These are phyloP conservation scores for Drosophila oshimai DNA, from an alignment of 1,140 invertebrate genomes.

Conservation along the genomic window DNA sequence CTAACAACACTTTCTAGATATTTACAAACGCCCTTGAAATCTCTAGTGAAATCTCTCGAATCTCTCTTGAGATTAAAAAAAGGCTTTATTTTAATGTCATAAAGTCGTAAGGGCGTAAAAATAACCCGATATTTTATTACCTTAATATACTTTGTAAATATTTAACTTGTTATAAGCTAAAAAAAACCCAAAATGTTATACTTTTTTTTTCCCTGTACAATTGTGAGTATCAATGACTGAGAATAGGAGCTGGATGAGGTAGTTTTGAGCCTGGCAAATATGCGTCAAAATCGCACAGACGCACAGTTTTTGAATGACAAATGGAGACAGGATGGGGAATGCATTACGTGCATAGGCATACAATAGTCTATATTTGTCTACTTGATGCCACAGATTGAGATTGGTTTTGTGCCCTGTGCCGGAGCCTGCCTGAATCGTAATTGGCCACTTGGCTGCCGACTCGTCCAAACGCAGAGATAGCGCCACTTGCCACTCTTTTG, in stretches of 20 bases:
- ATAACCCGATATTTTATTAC: too few species aligned
- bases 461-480: not conserved
- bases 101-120: too few species aligned
- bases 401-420: conserved; percentile 52
- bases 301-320: conserved; percentile 81
- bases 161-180: too few species aligned
- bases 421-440: conserved; percentile 33
- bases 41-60: too few species aligned
- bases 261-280: conserved; percentile 62
- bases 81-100: too few species aligned
- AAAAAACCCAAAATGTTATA: not conserved
- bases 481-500: conserved; percentile 19
- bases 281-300: conserved; percentile 79
- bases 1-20: too few species aligned
- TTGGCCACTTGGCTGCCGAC: conserved; percentile 56
- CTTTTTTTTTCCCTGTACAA: not conserved
- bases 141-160: too few species aligned
- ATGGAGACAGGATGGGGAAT: conserved; percentile 45
- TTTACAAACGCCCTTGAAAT: too few species aligned
- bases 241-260: conserved; percentile 13
- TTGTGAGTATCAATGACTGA: conserved; percentile 25
- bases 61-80: too few species aligned
- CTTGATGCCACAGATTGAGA: conserved; percentile 74
- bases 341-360: conserved; percentile 43
- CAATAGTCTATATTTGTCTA: conserved; percentile 76